A percentile compares a stretch with the other conserved stretches of the same genome.
phyloP scores from a whole-genome alignment of 30 jellyfish, hydroid and myxozoan genomes.

The Hydractinia echinata region DNA sequence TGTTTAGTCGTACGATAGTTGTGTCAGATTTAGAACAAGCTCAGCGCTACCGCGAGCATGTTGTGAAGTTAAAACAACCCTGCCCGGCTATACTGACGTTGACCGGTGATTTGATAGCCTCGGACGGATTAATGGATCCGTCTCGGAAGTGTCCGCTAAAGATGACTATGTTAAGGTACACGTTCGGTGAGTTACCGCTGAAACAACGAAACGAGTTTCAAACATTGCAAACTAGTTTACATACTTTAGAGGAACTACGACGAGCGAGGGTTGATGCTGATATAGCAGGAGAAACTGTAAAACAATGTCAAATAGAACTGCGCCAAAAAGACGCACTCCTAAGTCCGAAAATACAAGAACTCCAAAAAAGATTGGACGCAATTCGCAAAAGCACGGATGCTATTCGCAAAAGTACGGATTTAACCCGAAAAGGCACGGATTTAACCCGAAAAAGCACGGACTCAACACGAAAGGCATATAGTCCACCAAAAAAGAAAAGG shows the following conservation, averaged over 20 bases:
- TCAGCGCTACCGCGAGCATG: constrained; percentile 27
- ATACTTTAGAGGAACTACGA: neutral
- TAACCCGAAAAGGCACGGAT: too few relatives aligned
- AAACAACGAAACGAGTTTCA: constrained; percentile 15
- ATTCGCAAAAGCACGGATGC: neutral
- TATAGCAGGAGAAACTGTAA: constrained; percentile 3
- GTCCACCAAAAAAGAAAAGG: too few relatives aligned
- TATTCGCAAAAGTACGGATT: too few relatives aligned
- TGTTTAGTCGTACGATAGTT: constrained; percentile 17
- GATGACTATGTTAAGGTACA: neutral
- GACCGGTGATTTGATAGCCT: constrained; percentile 21
- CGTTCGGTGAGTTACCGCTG: constrained; percentile 32
- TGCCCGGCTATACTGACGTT: constrained; percentile 28
- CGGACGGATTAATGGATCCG: constrained; percentile 36
- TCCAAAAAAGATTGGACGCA: neutral
- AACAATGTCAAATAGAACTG: neutral
- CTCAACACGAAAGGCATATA: too few relatives aligned
- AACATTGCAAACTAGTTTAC: neutral
- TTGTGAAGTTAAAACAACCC: neutral
- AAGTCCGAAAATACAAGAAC: constrained; percentile 1
- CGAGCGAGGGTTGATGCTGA: neutral
- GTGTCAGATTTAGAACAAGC: constrained; percentile 18
- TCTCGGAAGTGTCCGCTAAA: constrained; percentile 11
- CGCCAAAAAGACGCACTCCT: neutral
- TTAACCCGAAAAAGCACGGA: too few relatives aligned